Base-by-base conservation (phyloP, 2,797 vertebrate genomes). In the Molossus molossus region DNA sequence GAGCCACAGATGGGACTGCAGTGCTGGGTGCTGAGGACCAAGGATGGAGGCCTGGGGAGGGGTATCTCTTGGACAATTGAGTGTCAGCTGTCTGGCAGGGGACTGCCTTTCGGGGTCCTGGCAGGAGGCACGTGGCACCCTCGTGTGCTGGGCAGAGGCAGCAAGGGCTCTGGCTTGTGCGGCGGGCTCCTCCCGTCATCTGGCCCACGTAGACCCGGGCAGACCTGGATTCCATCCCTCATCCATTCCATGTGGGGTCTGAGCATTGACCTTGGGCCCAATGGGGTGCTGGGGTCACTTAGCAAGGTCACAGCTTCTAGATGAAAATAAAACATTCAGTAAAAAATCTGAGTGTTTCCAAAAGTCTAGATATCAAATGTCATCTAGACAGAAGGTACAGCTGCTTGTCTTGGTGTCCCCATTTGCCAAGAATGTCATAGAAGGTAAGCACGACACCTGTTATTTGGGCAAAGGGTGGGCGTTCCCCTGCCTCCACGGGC, bases 401-500 rank as follows among this genome's bases (percentile, higher is more conserved):
- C 58, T 2, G 55, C 58, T n/a, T 8, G 6, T 25, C 20, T 11
- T 1, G 15, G 23, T 7, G 33, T 73, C 57, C n/a, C 7, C 15
- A 0, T 18, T 60, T 48, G 23, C 67, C 17, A 5, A 21, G 72
- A 25, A 25, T 20, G n/a, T 12, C 53, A 0, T 0, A 13, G 70
- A 25, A 69, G 50, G 57, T 60, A 55, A 82, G 53, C 0, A 6
- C 5, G 25, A 10, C 9, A 23, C 29, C 3, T 9, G 0, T 12
- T 7, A 5, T 17, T 3, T 25, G 90, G 79, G 57, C 90, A 2
- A 18, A 40, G 58, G 53, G 60, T 60, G 15, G 17, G 23, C 29
- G 45, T 3, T 13, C 20, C 8, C 9, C 55, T 5, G 53, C n/a
- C 64, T 40, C 4, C 4, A 6, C 1, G 3, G 18, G 58, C 76